Percentiles rank a stretch among this genome's conserved stretches.
These are phyloP conservation scores for Lapara coniferarum DNA, from an alignment of 2,888 invertebrate genomes.

Conservation along the genomic window DNA sequence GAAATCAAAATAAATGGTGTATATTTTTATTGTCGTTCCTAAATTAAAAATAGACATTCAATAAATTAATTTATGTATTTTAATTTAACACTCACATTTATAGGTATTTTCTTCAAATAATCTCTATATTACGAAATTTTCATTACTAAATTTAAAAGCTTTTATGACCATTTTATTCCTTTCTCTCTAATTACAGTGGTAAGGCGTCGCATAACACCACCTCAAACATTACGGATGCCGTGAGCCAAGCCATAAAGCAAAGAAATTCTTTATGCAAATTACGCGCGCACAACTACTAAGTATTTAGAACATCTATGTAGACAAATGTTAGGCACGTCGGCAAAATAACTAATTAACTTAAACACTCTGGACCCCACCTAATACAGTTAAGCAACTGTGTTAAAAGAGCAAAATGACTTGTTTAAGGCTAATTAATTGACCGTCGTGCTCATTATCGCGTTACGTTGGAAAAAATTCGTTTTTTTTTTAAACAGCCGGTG, in stretches of 20 bases:
- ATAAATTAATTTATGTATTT: too few relatives aligned
- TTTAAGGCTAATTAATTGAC: slow-evolving; percentile 43
- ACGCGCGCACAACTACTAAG: slow-evolving; percentile 47
- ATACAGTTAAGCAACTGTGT: slow-evolving; percentile 27
- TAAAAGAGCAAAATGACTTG: slow-evolving; percentile 30
- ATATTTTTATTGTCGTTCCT: too few relatives aligned
- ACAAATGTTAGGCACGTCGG: slow-evolving; percentile 26
- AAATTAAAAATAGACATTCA: too few relatives aligned
- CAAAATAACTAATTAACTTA: slow-evolving; percentile 36
- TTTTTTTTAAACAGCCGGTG: slow-evolving; percentile 35
- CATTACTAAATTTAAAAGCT: slow-evolving; percentile 61
- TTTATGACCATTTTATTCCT: slow-evolving; percentile 64
- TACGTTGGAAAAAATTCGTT: slow-evolving; percentile 43
- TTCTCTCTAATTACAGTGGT: slow-evolving; percentile 69
- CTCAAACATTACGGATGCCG: slow-evolving; percentile 76
- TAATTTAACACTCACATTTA: not conserved
- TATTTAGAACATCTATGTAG: slow-evolving; percentile 31
- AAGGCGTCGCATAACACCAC: slow-evolving; percentile 74
- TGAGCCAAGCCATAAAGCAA: slow-evolving; percentile 72
- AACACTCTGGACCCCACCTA: slow-evolving; percentile 28
- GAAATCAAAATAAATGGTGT: too few relatives aligned
- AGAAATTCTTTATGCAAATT: slow-evolving; percentile 76
- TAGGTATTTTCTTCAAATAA: not conserved
- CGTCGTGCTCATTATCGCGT: slow-evolving; percentile 48
- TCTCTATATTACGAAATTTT: not conserved